A percentile compares a stretch with the other conserved stretches of the same genome.
These are phyloP conservation scores for Onychorhynchus coronatus DNA, from an alignment of 2,113 vertebrate species.

Conservation along the genomic window DNA sequence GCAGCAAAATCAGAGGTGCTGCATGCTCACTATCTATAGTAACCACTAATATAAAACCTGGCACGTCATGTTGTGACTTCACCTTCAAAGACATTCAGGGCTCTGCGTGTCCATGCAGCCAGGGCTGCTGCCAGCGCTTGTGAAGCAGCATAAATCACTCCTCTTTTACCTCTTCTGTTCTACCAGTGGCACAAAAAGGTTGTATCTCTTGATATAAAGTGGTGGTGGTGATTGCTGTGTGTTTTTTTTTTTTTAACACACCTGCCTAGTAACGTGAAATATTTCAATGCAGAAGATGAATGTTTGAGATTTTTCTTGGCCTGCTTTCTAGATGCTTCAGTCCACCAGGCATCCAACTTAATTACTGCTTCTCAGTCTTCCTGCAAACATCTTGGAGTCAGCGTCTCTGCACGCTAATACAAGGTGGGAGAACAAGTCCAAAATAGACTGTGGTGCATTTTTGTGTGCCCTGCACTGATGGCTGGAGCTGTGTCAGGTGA, in stretches of 20 bases:
- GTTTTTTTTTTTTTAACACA: not conserved
- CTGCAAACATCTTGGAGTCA: not conserved
- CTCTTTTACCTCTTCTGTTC: not conserved
- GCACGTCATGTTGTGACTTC: not conserved
- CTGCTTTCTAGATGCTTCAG: not conserved
- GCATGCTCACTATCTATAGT: not conserved
- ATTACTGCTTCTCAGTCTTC: not conserved
- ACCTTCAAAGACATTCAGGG: not conserved
- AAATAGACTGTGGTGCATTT: not conserved
- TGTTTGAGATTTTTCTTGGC: not conserved
- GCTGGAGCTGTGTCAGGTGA: not conserved
- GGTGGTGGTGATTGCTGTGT: not conserved
- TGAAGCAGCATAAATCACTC: not conserved
- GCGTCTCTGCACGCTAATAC: not conserved
- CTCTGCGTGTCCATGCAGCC: not conserved
- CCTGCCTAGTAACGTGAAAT: not conserved
- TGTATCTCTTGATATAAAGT: not conserved
- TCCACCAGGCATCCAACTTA: not conserved
- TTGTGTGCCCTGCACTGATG: not conserved
- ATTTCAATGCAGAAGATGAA: not conserved
- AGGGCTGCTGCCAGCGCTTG: not conserved
- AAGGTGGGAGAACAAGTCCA: not conserved
- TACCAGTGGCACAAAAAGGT: not conserved
- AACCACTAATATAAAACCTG: not conserved
- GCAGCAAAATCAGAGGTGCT: not conserved